Percentiles rank a stretch among this genome's conserved stretches.
phyloP scores from a whole-genome alignment of 2,113 vertebrate genomes.

The Charadrius vociferus region DNA sequence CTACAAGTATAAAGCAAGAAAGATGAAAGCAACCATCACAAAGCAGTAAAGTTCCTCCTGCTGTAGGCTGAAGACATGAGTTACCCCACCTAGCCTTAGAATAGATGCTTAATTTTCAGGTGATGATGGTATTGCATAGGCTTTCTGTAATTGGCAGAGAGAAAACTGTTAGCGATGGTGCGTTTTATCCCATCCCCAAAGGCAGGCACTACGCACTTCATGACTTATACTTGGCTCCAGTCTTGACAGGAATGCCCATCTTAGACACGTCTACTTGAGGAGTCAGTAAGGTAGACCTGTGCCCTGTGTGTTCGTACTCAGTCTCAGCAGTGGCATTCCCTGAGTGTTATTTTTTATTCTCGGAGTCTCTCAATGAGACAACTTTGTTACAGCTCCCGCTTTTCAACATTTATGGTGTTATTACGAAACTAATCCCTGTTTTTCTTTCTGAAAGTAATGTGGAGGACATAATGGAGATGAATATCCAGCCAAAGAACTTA shows the following conservation, averaged over 20 bases:
- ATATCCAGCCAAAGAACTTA: neutral
- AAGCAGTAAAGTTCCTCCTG: neutral
- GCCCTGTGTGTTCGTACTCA: neutral
- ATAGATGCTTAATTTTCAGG: neutral
- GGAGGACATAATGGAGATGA: neutral
- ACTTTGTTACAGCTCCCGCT: neutral
- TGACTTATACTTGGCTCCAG: neutral
- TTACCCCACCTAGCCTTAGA: neutral
- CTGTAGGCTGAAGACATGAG: neutral
- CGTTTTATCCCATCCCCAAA: neutral
- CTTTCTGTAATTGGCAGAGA: neutral
- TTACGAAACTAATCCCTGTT: neutral
- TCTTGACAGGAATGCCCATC: neutral
- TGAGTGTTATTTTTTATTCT: neutral
- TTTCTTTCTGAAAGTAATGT: neutral
- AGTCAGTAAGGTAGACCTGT: accelerated
- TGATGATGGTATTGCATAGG: neutral
- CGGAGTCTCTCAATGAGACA: neutral
- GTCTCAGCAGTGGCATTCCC: neutral
- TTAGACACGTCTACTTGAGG: neutral
- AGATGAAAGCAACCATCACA: neutral
- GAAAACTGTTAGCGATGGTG: neutral
- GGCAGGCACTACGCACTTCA: neutral
- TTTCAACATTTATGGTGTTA: neutral
- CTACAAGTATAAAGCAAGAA: neutral